Evolutionary conservation across 2,888 invertebrate species (phyloP), one percentile per base, ranked within the genome.

Genomic region (Selenia dentaria): DNA sequence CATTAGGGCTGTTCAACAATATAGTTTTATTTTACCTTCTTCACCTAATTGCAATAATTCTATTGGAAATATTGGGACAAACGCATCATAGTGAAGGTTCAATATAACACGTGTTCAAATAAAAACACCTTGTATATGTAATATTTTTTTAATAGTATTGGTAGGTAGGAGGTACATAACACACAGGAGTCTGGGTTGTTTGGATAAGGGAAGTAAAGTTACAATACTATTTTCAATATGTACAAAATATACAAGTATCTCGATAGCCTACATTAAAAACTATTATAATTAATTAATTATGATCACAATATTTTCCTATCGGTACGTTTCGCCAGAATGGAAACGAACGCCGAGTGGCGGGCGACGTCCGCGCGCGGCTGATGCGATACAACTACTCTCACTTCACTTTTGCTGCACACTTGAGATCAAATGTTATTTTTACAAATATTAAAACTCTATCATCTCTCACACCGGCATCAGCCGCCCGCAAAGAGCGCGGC

Each of bases 81-180:
- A 32, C 25, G 25, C 16, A 35, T 35, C 6, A 16, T 6, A 35
- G 9, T 9, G 33, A 22, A 52, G 35, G 12, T 43, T 27, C 32
- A 32, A 22, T 25, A 16, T 6, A 16, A 34, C 25, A n/a, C 22
- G 34, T 45, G 42, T 61, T 64, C 67, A 64, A 55, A 67, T 57
- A 69, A 78, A 74, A 71, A 69, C 65, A 62, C 57, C 39, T 65
- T 70, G 28, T 34, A 20, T 83, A 83, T 87, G 88, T 91, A 90
- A 89, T 91, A 88, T 89, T 91, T 89, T 88, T 91, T 91, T 91
- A 91, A 91, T 91, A 90, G 90, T 91, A 91, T 90, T 91, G 91
- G 91, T 91, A 91, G 90, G 90, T 91, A 91, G 87, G 90, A 91
- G 89, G 90, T 91, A 91, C 89, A 91, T 91, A 91, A 91, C 91